phyloP scores from a whole-genome alignment of 1,140 invertebrate species.

The Calephelis virginiensis region DNA sequence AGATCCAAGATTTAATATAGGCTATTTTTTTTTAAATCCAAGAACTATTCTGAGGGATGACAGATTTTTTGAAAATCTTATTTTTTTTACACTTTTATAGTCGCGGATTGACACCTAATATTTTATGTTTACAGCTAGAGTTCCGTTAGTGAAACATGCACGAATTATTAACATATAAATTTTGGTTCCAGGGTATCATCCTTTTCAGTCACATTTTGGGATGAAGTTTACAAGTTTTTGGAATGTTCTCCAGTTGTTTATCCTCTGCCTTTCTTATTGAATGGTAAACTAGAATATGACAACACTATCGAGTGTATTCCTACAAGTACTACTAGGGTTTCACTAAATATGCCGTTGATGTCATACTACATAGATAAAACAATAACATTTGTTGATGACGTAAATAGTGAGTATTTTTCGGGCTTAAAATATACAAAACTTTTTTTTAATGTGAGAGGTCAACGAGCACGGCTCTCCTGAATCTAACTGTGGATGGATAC shows the following conservation, averaged over 20 bases:
- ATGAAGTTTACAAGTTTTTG: slow-evolving; percentile 53
- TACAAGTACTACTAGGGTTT: slow-evolving; percentile 45
- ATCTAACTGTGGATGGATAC: too few species aligned
- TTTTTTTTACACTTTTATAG: too few species aligned
- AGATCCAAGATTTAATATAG: too few species aligned
- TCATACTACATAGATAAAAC: slow-evolving; percentile 58
- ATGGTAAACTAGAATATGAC: slow-evolving; percentile 25
- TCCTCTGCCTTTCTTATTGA: slow-evolving; percentile 50
- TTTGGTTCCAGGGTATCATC: slow-evolving; percentile 53
- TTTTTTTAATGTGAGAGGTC: too few species aligned
- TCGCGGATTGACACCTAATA: too few species aligned
- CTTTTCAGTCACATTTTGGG: slow-evolving; percentile 51
- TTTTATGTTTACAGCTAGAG: too few species aligned
- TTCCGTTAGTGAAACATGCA: background rate
- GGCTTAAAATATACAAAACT: too few species aligned
- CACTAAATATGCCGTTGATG: slow-evolving; percentile 53
- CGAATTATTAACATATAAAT: background rate
- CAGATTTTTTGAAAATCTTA: too few species aligned
- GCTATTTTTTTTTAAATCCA: too few species aligned
- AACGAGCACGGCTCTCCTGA: too few species aligned
- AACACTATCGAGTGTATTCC: slow-evolving; percentile 41
- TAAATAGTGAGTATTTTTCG: slow-evolving; percentile 37
- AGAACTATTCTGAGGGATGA: too few species aligned
- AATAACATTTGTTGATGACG: slow-evolving; percentile 44
- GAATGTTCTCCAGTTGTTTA: slow-evolving; percentile 52